Percentiles rank a stretch among this genome's conserved stretches.
Conservation (phyloP, 1,140 invertebrate genomes). For the Zaprionus ornatus region DNA sequence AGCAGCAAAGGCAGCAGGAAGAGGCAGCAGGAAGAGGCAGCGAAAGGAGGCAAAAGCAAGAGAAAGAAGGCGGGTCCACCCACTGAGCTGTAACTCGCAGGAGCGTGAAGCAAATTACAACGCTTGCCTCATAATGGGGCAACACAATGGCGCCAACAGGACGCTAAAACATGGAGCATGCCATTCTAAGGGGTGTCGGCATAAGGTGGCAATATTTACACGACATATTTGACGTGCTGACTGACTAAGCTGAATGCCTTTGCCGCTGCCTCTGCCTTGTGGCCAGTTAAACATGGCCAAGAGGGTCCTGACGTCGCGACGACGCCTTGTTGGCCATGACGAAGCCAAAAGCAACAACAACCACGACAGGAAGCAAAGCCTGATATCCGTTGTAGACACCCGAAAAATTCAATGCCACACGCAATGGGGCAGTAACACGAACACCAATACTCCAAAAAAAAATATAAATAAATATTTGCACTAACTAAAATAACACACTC, state of each 20-base stretch:
- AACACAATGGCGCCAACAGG: constrained; percentile 62
- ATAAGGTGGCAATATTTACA: constrained; percentile 72
- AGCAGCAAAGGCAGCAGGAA: background rate
- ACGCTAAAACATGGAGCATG: constrained; percentile 19
- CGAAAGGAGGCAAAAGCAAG: too few relatives aligned
- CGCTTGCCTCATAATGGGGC: constrained; percentile 40
- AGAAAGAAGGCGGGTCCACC: constrained; percentile 16
- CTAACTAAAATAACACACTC: background rate
- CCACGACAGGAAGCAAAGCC: constrained; percentile 38
- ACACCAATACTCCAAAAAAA: background rate
- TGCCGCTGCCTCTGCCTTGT: constrained; percentile 22
- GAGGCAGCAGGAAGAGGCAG: constrained; percentile 9
- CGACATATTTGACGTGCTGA: constrained; percentile 54
- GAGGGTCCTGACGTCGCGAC: constrained; percentile 26
- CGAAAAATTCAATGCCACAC: constrained; percentile 37
- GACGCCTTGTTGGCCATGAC: constrained; percentile 49
- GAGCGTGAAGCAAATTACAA: constrained; percentile 47
- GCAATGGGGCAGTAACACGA: constrained; percentile 2
- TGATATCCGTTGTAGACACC: constrained; percentile 32
- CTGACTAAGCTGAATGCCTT: constrained; percentile 43
- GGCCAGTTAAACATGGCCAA: constrained; percentile 52
- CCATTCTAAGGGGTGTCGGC: constrained; percentile 2
- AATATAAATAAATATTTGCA: constrained; percentile 4
- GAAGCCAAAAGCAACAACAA: constrained; percentile 37
- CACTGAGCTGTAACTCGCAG: background rate